Evolutionary conservation across 2,797 vertebrate species (phyloP).

Genomic region (Tadarida brasiliensis): DNA sequence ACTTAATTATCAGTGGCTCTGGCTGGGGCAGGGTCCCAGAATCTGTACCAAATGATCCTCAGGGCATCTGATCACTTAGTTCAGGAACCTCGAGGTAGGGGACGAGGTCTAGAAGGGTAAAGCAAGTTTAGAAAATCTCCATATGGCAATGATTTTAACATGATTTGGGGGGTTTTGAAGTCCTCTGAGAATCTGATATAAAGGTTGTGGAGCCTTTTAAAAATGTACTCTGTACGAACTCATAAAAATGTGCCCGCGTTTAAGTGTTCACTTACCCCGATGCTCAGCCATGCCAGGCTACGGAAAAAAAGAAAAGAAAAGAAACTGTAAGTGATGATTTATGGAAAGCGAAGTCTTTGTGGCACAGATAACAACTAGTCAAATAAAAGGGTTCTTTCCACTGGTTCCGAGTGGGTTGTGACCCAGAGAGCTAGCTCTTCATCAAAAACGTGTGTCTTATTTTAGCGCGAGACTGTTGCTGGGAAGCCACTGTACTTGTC

Average conservation of each 20-base stretch:
- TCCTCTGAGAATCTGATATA: neutral
- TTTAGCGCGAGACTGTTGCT: neutral
- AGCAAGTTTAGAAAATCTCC: neutral
- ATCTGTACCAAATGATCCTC: neutral
- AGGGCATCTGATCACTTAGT: neutral
- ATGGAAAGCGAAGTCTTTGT: neutral
- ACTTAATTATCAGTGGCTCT: neutral
- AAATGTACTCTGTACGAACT: neutral
- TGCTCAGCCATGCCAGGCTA: neutral
- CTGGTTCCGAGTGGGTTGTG: neutral
- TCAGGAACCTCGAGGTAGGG: neutral
- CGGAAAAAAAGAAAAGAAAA: slow-evolving; percentile 24
- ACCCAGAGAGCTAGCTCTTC: neutral
- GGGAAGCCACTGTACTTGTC: neutral
- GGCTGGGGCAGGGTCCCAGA: neutral
- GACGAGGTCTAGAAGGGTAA: neutral
- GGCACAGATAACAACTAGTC: neutral
- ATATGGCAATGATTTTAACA: neutral
- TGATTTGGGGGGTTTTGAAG: neutral
- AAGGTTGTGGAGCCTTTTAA: neutral
- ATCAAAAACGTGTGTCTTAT: neutral
- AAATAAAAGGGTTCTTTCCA: neutral
- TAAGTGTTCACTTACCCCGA: neutral
- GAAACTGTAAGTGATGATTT: neutral
- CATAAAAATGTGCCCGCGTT: neutral